Evolutionary conservation across 2,888 invertebrate genomes (phyloP), one percentile per base, ranked within the genome.

Genomic region (Luperina testacea): DNA sequence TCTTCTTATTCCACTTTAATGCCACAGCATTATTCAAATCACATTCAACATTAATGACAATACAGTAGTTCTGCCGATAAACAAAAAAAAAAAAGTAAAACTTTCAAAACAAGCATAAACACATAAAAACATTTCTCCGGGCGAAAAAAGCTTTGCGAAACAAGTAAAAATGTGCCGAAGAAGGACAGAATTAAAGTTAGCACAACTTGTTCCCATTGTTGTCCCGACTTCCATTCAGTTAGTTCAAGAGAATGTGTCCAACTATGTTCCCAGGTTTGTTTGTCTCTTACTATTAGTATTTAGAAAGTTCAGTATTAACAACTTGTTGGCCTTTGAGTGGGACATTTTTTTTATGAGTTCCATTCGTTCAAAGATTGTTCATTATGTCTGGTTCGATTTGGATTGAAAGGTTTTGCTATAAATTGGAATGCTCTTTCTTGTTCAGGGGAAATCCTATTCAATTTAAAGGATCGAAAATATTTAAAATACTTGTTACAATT

Each of bases 131-230:
- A 75, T 78, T 87, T 74, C 74, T 79, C 78, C 20, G 69, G 64
- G 48, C 61, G 65, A 81, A 85, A 81, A 80, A 80, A 51, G 64
- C 72, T 77, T 77, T 53, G 53, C 11, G 11, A 57, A 85, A 87
- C 74, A 78, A 85, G 78, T 77, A 78, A 85, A 83, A 85, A 87
- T 87, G 85, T 79, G 72, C 72, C 9, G 24, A 70, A 80, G 77
- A 81, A 78, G 64, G 70, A 82, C 79, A 81, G 90, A 90, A 90
- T 90, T 86, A 86, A 90, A 90, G 83, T 90, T 86, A 59, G 73
- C 59, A 51, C 53, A 79, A 88, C 79, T 88, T 80, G 53, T 67
- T 78, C 51, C 79, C 78, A 83, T 87, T 89, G 89, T 90, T 89
- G 84, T 82, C 67, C 38, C n/a, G 71, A 78, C 80, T 85, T 88